A percentile compares a stretch with the other conserved stretches of the same genome.
phyloP scores from a whole-genome alignment of 2,888 invertebrate genomes.

The Lampropteryx suffumata region DNA sequence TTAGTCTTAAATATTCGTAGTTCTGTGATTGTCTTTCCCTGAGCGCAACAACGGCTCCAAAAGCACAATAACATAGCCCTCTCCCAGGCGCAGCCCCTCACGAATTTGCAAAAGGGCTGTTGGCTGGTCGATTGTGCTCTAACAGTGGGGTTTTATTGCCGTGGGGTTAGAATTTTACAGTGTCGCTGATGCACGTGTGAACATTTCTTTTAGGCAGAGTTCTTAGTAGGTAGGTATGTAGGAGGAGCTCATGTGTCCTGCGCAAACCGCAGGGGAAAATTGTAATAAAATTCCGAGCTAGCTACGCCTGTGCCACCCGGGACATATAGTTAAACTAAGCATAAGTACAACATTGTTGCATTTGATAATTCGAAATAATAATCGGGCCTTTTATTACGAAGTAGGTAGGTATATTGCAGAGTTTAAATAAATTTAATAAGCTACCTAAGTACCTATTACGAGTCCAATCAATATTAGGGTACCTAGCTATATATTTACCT shows the following conservation, averaged over 20 bases:
- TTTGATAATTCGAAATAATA: too few relatives aligned
- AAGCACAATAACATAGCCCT: constrained; percentile 28
- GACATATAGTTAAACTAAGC: constrained; percentile 4
- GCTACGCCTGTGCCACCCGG: neutral
- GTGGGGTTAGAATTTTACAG: constrained; percentile 51
- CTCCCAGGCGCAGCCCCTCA: constrained; percentile 30
- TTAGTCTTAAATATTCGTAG: constrained; percentile 31
- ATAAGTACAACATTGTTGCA: too few relatives aligned
- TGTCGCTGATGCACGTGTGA: constrained; percentile 12
- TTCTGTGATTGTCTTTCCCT: constrained; percentile 47
- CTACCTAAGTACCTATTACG: too few relatives aligned
- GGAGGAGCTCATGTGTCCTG: constrained; percentile 8
- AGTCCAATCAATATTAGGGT: too few relatives aligned
- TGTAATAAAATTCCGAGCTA: neutral
- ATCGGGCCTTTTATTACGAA: too few relatives aligned
- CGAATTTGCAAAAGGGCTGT: constrained; percentile 30
- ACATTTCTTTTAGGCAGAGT: neutral
- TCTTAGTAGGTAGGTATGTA: neutral
- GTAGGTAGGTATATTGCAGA: neutral
- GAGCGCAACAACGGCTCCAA: constrained; percentile 52
- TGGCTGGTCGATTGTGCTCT: constrained; percentile 30
- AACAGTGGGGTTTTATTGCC: constrained; percentile 61
- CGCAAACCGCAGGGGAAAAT: constrained; percentile 2
- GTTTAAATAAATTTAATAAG: too few relatives aligned
- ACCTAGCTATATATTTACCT: too few relatives aligned